Evolutionary conservation across 2,113 vertebrate genomes (phyloP), one percentile per base, ranked within the genome.

Genomic region (Sigmodon hispidus): DNA sequence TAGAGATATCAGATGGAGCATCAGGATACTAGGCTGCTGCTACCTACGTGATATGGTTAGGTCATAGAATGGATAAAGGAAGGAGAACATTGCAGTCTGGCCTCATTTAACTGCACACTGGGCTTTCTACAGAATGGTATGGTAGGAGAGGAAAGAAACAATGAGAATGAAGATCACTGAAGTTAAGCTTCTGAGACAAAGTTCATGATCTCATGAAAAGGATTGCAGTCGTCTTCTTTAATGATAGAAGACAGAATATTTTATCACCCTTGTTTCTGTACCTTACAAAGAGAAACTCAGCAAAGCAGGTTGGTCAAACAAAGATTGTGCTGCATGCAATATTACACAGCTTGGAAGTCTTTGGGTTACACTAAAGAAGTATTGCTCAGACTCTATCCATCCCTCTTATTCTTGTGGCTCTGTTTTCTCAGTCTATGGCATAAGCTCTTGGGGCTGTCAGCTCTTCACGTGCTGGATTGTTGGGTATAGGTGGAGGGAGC

Each of bases 171-270:
- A 87, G 61, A 61, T 89, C 9, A 7, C 29, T 52, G 40, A 48
- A 85, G 16, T 85, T 77, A 79, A 75, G 73, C 31, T 84, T 95
- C 90, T 69, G n/a, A 89, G 94, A 90, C 90, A 34, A 81, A 80
- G 87, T 84, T 65, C 52, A 59, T 45, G 29, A 59, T 77, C 45
- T 43, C 57, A 85, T 48, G 50, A 63, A 26, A 65, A 48, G 59
- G 48, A 65, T 31, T 92, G 80, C 4, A 70, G 9, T 70, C 24
- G 50, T 48, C 43, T 57, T 70, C 70, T 85, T 76, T 15, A 48
- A 15, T 8, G 31, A 61, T 43, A 73, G 52, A 72, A 81, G 87
- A 63, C 7, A 55, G 43, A 87, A 36, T 2, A 55, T 55, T 59
- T 59, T 17, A 70, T 75, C 17, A 65, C 10, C 1, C 77, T 43